A percentile compares a stretch with the other conserved stretches of the same genome.
These are phyloP conservation scores for Mesorhabditis sp. DNA, from an alignment of 2,888 invertebrate species.

Conservation along the genomic window DNA sequence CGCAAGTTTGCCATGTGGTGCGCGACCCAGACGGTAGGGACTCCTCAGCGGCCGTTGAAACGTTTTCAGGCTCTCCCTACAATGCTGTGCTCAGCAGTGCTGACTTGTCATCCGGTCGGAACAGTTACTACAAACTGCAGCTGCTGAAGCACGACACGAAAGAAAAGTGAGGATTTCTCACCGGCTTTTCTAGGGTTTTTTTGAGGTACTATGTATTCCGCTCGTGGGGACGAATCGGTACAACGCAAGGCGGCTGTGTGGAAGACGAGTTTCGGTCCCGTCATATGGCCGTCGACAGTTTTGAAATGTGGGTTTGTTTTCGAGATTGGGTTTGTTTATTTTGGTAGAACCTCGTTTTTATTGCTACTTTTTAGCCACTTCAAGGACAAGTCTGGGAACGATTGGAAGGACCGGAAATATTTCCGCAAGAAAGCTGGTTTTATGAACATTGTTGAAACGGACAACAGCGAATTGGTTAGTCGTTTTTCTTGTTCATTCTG, in stretches of 20 bases:
- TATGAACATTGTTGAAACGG: slow-evolving; percentile 83
- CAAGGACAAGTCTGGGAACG: slow-evolving; percentile 78
- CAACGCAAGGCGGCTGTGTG: slow-evolving; percentile 73
- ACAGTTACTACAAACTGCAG: slow-evolving; percentile 92
- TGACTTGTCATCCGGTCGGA: slow-evolving; percentile 80
- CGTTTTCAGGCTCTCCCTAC: slow-evolving; percentile 30
- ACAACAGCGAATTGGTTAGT: slow-evolving; percentile 66
- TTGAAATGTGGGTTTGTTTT: slow-evolving; percentile 27
- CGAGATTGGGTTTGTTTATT: neutral
- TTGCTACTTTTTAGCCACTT: slow-evolving; percentile 62
- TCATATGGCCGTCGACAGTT: slow-evolving; percentile 41
- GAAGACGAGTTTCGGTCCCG: slow-evolving; percentile 47
- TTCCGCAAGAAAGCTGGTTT: slow-evolving; percentile 73
- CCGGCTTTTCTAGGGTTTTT: neutral
- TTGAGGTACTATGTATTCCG: slow-evolving; percentile 74
- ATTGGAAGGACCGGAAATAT: slow-evolving; percentile 69
- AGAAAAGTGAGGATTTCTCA: neutral
- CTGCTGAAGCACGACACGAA: slow-evolving; percentile 75
- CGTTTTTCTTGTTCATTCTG: neutral
- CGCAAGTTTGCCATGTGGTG: slow-evolving; percentile 44
- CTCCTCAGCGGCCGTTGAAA: neutral
- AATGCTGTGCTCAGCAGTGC: slow-evolving; percentile 63
- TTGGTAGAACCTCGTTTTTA: neutral
- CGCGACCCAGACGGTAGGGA: slow-evolving; percentile 27
- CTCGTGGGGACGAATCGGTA: slow-evolving; percentile 94